phyloP scores from a whole-genome alignment of 2,113 vertebrate genomes.

The Micronycteris hirsuta region DNA sequence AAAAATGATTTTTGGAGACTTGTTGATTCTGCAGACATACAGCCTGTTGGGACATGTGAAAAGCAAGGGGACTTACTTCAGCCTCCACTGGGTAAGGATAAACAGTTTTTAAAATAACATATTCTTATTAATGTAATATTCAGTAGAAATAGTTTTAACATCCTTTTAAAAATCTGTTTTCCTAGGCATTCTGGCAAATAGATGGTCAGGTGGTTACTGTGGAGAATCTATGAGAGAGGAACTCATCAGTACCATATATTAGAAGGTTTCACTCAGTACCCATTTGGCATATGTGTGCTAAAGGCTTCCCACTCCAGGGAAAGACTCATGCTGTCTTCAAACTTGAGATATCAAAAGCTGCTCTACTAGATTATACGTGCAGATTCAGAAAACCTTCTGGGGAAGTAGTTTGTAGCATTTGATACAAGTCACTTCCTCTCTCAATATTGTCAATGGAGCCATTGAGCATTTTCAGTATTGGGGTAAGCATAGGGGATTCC shows the following conservation, averaged over 20 bases:
- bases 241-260: neutral
- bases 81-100: constrained; percentile 90
- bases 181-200: constrained; percentile 15
- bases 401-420: constrained; percentile 18
- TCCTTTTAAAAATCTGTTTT: constrained; percentile 34
- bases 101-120: constrained; percentile 47
- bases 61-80: constrained; percentile 96
- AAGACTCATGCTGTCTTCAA: constrained; percentile 13
- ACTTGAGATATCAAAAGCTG: neutral
- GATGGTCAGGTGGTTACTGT: neutral
- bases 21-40: constrained; percentile 96
- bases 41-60: constrained; percentile 95
- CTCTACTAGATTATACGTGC: neutral
- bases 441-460: neutral
- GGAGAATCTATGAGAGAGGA: constrained; percentile 2
- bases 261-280: neutral
- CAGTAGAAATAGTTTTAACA: constrained; percentile 28
- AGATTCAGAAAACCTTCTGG: constrained; percentile 22
- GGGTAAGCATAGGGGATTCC: neutral
- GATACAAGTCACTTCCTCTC: neutral
- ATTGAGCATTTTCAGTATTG: neutral
- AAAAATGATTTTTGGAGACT: constrained; percentile 98
- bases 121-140: constrained; percentile 24
- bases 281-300: neutral
- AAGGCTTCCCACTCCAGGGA: neutral